Evolutionary conservation across 2,888 invertebrate genomes (phyloP).

Genomic region (Leptinotarsa peninsularis): DNA sequence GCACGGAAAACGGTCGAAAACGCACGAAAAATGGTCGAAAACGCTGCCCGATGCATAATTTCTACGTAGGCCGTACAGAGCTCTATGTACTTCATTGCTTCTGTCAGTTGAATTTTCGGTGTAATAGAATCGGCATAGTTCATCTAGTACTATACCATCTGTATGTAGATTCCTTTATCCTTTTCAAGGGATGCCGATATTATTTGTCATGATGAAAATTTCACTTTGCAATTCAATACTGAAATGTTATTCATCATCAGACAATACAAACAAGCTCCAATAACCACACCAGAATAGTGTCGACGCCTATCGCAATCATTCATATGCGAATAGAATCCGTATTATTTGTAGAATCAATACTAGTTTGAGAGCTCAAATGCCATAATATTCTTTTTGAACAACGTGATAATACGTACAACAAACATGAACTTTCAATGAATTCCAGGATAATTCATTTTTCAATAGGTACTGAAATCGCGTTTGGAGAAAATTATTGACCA

Average conservation of each 20-base stretch:
- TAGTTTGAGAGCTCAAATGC: background rate
- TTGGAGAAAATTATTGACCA: background rate
- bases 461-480: background rate
- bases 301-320: constrained; percentile 9
- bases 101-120: too few relatives aligned
- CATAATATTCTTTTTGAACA: background rate
- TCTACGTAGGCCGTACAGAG: too few relatives aligned
- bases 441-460: background rate
- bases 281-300: constrained; percentile 12
- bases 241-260: background rate
- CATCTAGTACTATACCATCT: too few relatives aligned
- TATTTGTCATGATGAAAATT: too few relatives aligned
- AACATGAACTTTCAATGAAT: background rate
- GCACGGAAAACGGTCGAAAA: too few relatives aligned
- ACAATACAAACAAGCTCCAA: constrained; percentile 7
- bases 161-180: too few relatives aligned
- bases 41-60: too few relatives aligned
- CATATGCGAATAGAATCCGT: constrained; percentile 12
- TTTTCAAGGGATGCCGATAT: too few relatives aligned
- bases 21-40: too few relatives aligned
- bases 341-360: constrained; percentile 25
- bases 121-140: too few relatives aligned
- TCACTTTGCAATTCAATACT: too few relatives aligned
- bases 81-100: too few relatives aligned
- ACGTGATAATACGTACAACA: background rate